Conservation (phyloP, 2,113 vertebrate genomes). For the Hirundichthys speculiger region DNA sequence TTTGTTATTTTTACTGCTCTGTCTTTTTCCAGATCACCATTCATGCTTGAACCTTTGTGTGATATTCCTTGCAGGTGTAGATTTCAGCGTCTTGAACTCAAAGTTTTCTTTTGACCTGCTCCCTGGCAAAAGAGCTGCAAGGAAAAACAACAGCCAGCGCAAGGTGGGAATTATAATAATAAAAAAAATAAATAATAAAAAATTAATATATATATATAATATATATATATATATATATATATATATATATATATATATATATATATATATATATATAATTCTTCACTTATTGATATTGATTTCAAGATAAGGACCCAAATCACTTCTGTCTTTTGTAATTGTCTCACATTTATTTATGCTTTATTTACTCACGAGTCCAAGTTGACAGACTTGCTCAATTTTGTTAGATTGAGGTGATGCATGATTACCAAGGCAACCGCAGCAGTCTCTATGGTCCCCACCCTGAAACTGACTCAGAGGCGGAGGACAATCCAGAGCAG, state of each 20-base stretch:
- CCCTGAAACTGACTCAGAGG: slow-evolving; percentile 79
- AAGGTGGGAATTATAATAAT: slow-evolving; percentile 78
- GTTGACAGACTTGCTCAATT: not conserved
- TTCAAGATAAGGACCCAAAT: too few species aligned
- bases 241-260: too few species aligned
- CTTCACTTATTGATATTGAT: too few species aligned
- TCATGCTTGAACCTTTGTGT: not conserved
- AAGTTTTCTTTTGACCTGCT: slow-evolving; percentile 93
- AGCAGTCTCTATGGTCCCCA: slow-evolving; percentile 75
- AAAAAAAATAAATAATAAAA: not conserved
- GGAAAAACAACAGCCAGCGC: slow-evolving; percentile 84
- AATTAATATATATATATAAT: not conserved
- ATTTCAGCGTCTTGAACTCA: slow-evolving; percentile 87
- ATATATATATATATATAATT: too few species aligned
- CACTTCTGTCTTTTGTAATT: too few species aligned
- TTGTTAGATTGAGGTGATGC: slow-evolving; percentile 91
- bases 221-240: too few species aligned
- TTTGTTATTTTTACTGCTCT: not conserved
- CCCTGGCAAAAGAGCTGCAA: slow-evolving; percentile 87
- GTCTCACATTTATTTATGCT: too few species aligned
- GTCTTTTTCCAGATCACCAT: not conserved
- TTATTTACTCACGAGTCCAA: too few species aligned
- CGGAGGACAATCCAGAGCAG: slow-evolving; percentile 86
- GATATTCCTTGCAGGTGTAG: slow-evolving; percentile 76
- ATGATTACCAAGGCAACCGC: slow-evolving; percentile 87